Conservation (phyloP, 1,140 invertebrate species). For the Neotoxoptera formosana region DNA sequence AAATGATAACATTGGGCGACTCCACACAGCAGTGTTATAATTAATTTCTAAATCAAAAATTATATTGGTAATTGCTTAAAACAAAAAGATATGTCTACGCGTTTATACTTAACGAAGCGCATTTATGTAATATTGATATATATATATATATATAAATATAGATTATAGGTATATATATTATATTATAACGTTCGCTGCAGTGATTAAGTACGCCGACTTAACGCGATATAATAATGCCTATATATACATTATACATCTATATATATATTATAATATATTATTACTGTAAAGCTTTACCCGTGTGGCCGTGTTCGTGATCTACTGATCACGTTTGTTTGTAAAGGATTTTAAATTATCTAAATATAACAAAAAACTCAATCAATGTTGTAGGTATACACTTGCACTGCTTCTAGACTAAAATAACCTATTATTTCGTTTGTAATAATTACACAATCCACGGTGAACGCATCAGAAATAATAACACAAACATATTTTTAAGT, state of each 20-base stretch:
- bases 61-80: background rate
- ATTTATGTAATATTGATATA: background rate
- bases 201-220: background rate
- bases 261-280: background rate
- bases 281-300: background rate
- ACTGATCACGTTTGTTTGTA: slow-evolving; percentile 6
- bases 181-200: background rate
- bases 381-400: background rate
- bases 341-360: background rate
- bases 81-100: background rate
- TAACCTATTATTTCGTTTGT: background rate
- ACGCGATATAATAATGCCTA: background rate
- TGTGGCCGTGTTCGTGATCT: background rate
- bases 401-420: background rate
- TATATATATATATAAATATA: background rate
- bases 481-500: background rate
- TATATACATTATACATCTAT: background rate
- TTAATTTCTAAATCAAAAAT: background rate
- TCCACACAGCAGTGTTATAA: background rate
- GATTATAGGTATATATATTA: background rate
- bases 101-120: background rate
- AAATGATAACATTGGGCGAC: background rate
- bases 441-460: background rate
- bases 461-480: background rate
- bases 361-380: background rate